Evolutionary conservation across 2,888 invertebrate species (phyloP).

Genomic region (Spodoptera littoralis): DNA sequence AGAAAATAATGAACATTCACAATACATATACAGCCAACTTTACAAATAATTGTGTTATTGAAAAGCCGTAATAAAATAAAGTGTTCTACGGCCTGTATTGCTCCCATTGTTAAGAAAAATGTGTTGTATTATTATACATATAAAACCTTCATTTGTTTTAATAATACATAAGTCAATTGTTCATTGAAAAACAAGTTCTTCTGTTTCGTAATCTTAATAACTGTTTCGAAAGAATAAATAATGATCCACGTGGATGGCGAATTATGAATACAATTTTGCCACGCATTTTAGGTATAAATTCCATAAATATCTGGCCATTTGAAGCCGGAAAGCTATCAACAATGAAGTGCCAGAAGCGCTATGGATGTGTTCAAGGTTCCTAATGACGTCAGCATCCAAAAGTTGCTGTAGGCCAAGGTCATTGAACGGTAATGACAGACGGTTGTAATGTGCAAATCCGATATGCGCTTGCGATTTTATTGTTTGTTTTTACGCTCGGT

Average conservation of each 20-base stretch:
- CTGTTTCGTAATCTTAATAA: slow-evolving; percentile 18
- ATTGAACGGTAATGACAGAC: slow-evolving; percentile 58
- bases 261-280: slow-evolving; percentile 13
- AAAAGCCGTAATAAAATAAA: too few species aligned
- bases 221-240: slow-evolving; percentile 4
- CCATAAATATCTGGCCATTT: slow-evolving; percentile 24
- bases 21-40: too few species aligned
- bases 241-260: slow-evolving; percentile 18
- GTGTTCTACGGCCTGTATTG: background rate
- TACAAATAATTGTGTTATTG: too few species aligned
- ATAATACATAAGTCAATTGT: slow-evolving; percentile 25
- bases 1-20: too few species aligned
- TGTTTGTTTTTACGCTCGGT: slow-evolving; percentile 16
- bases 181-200: slow-evolving; percentile 22
- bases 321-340: slow-evolving; percentile 41
- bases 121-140: background rate
- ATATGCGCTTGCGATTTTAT: slow-evolving; percentile 40
- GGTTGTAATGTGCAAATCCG: slow-evolving; percentile 46
- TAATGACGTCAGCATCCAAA: slow-evolving; percentile 66
- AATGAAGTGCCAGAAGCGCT: slow-evolving; percentile 44
- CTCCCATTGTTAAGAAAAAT: slow-evolving; percentile 12
- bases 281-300: slow-evolving; percentile 4
- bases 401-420: slow-evolving; percentile 75
- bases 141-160: slow-evolving; percentile 27
- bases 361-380: slow-evolving; percentile 64